phyloP scores from a whole-genome alignment of 1,140 invertebrate species.

The Drosophila parabipectinata region DNA sequence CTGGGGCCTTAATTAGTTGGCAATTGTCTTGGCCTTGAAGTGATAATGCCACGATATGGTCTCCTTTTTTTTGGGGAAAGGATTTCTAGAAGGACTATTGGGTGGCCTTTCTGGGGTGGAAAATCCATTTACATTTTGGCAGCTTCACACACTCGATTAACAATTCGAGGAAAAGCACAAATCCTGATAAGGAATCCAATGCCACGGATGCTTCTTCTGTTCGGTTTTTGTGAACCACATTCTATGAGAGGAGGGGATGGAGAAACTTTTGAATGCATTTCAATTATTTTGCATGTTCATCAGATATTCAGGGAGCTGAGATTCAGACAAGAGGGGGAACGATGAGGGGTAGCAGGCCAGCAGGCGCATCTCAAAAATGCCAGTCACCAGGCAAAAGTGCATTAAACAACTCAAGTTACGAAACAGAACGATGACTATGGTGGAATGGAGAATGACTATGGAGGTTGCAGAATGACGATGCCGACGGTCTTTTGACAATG shows the following conservation, averaged over 20 bases:
- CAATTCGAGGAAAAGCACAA: slow-evolving; percentile 41
- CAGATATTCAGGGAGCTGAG: slow-evolving; percentile 43
- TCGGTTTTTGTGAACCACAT: background rate
- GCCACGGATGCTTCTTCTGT: slow-evolving; percentile 14
- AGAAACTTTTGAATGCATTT: slow-evolving; percentile 55
- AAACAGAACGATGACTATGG: slow-evolving; percentile 34
- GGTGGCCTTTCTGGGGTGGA: background rate
- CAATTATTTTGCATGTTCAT: slow-evolving; percentile 57
- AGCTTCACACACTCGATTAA: slow-evolving; percentile 43
- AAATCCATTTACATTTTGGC: slow-evolving; percentile 41
- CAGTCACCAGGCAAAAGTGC: slow-evolving; percentile 50
- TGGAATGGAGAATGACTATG: background rate
- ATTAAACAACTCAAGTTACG: slow-evolving; percentile 58
- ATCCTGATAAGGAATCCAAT: slow-evolving; percentile 44
- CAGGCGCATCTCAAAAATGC: slow-evolving; percentile 31
- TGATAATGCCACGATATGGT: background rate
- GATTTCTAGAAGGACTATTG: background rate
- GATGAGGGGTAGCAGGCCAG: background rate
- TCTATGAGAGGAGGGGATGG: too few relatives aligned
- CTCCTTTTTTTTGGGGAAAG: background rate
- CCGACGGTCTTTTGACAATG: slow-evolving; percentile 34
- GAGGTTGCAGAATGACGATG: background rate
- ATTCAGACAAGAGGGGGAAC: slow-evolving; percentile 3
- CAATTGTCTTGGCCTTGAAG: slow-evolving; percentile 3
- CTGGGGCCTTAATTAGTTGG: background rate